phyloP scores from a whole-genome alignment of 2,797 vertebrate genomes.

The Microhierax caerulescens region DNA sequence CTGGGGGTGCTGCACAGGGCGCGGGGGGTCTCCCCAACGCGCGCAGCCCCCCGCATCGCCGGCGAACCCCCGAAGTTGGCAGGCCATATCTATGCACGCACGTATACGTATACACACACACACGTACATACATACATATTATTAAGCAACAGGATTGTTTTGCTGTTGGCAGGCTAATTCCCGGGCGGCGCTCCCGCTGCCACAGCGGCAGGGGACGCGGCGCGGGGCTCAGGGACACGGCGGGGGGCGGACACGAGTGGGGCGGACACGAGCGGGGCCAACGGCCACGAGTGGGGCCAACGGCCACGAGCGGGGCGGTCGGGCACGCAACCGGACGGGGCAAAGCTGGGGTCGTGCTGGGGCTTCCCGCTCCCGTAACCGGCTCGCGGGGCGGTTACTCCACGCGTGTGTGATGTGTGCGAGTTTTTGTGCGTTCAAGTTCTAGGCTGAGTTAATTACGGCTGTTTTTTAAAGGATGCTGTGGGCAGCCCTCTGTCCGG shows the following conservation, averaged over 20 bases:
- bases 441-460: not conserved
- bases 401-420: fast-evolving
- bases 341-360: not conserved
- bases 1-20: not conserved
- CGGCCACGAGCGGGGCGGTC: not conserved
- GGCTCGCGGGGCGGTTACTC: fast-evolving
- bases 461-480: not conserved
- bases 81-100: fast-evolving
- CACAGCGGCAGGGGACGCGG: not conserved
- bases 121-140: fast-evolving
- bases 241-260: not conserved
- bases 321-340: not conserved
- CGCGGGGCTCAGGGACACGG: too few species aligned
- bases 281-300: too few species aligned
- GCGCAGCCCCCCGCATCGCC: not conserved
- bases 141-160: not conserved
- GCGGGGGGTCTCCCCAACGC: not conserved
- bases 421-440: not conserved
- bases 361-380: fast-evolving
- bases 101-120: fast-evolving
- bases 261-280: too few species aligned
- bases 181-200: not conserved
- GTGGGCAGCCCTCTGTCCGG: not conserved
- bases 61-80: not conserved
- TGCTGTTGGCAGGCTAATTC: not conserved